Percentiles rank a stretch among this genome's conserved stretches.
These are phyloP conservation scores for Denticeps clupeoides DNA, from an alignment of 2,797 vertebrate genomes.

Conservation along the genomic window DNA sequence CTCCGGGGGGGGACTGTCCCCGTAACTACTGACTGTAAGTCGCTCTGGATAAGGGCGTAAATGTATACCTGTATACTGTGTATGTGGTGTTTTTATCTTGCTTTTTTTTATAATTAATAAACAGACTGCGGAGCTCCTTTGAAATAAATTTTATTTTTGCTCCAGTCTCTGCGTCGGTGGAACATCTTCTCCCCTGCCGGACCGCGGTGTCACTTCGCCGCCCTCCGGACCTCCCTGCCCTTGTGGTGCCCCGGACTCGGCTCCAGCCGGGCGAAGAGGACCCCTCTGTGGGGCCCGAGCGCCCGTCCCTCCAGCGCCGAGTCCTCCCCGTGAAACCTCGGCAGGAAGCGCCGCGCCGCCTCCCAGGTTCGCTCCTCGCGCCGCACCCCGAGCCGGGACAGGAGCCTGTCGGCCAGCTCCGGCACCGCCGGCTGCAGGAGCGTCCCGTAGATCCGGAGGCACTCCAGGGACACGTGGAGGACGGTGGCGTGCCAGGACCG, in stretches of 20 bases:
- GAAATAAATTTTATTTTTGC: constrained; percentile 12
- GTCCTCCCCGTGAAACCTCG: constrained; percentile 44
- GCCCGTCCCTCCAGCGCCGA: constrained; percentile 75
- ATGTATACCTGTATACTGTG: too few relatives aligned
- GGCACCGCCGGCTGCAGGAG: constrained; percentile 85
- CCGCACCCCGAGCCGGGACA: constrained; percentile 70
- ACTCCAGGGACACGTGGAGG: constrained; percentile 75
- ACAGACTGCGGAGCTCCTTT: too few relatives aligned
- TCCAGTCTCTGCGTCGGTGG: constrained; percentile 4
- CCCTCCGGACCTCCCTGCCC: constrained; percentile 33
- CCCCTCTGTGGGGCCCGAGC: constrained; percentile 66
- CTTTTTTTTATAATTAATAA: too few relatives aligned
- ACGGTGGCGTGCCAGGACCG: constrained; percentile 74
- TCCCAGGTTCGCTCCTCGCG: constrained; percentile 57
- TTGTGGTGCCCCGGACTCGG: constrained; percentile 29
- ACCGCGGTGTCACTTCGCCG: too few relatives aligned
- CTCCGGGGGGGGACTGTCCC: too few relatives aligned
- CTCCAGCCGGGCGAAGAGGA: constrained; percentile 74
- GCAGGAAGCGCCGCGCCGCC: constrained; percentile 61
- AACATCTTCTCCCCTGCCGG: too few relatives aligned
- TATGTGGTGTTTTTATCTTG: too few relatives aligned
- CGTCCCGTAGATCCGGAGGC: constrained; percentile 75
- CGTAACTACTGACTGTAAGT: too few relatives aligned
- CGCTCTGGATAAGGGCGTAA: too few relatives aligned
- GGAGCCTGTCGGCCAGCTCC: constrained; percentile 58